Evolutionary conservation across 2,113 vertebrate genomes (phyloP), one percentile per base, ranked within the genome.

Genomic region (Daubentonia madagascariensis): DNA sequence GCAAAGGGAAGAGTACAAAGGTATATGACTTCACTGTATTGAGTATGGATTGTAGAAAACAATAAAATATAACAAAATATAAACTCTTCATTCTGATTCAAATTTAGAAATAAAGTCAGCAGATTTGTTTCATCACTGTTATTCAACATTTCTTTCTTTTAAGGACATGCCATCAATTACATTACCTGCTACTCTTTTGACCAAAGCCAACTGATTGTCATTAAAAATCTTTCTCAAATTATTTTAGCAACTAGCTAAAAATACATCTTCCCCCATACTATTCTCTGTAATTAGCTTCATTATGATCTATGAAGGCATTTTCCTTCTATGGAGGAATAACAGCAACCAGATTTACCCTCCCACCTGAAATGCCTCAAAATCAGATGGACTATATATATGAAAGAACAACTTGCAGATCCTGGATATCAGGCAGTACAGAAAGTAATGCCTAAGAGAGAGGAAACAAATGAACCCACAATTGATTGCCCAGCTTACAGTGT

Each of bases 61-160:
- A 89, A 75, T 52, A 79, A 78, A 63, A 93, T 61, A 72, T 57
- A 83, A 87, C 2, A 76, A 85, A 91, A 84, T 76, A 11, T 63
- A 52, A 92, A 72, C 20, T 50, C 30, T 81, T 85, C 12, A 80
- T 11, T 16, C 48, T 61, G 84, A 78, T 37, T 89, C 96, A 85
- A 94, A 50, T 85, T 79, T 61, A 72, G 85, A 88, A 79, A 89
- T 61, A 54, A 65, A 79, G 32, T 68, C 25, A 68, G 32, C 68
- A 57, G 9, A 83, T 52, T 54, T 23, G 28, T 63, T 88, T 23
- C 43, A 90, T 48, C 6, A 86, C 3, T 72, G 90, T 43, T 67
- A 78, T n/a, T 87, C 59, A 81, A 79, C 20, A 88, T 70, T 43
- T 73, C 40, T 94, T 96, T 86, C 48, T 73, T 86, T 94, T 67